These are phyloP conservation scores for Nesogale talazaci DNA, from an alignment of 2,113 vertebrate species.

Conservation along the genomic window DNA sequence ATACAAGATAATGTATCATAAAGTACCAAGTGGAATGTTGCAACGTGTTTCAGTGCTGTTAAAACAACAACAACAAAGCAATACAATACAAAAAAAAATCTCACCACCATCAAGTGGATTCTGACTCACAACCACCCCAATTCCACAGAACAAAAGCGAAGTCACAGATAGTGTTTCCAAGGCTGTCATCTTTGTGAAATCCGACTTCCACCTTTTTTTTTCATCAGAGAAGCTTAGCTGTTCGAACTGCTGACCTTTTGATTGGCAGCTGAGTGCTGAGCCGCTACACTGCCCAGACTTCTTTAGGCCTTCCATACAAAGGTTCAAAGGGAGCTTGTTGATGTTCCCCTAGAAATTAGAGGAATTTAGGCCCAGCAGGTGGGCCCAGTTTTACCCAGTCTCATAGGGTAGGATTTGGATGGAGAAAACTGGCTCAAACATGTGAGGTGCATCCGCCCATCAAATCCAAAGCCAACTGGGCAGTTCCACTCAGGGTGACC, in stretches of 20 bases:
- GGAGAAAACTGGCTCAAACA: not conserved
- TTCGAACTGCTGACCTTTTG: not conserved
- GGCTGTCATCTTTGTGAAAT: not conserved
- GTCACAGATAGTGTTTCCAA: not conserved
- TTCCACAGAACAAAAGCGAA: not conserved
- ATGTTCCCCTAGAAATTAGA: not conserved
- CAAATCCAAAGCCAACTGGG: no score
- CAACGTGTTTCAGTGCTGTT: no score
- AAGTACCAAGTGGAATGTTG: no score
- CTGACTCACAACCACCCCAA: not conserved
- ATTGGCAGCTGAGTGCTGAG: not conserved
- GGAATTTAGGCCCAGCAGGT: not conserved
- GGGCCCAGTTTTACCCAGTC: not conserved
- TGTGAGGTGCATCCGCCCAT: no score
- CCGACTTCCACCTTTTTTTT: not conserved
- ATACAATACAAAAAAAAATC: not conserved
- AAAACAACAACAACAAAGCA: no score
- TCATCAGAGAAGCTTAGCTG: not conserved
- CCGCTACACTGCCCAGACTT: not conserved
- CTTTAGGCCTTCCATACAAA: not conserved
- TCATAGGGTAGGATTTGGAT: not conserved
- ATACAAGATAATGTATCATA: no score
- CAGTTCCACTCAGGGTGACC: no score
- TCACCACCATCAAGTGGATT: not conserved
- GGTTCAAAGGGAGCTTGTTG: not conserved